Evolutionary conservation across 2,888 invertebrate genomes (phyloP), one percentile per base, ranked within the genome.

Genomic region (Ormyrus thymus): DNA sequence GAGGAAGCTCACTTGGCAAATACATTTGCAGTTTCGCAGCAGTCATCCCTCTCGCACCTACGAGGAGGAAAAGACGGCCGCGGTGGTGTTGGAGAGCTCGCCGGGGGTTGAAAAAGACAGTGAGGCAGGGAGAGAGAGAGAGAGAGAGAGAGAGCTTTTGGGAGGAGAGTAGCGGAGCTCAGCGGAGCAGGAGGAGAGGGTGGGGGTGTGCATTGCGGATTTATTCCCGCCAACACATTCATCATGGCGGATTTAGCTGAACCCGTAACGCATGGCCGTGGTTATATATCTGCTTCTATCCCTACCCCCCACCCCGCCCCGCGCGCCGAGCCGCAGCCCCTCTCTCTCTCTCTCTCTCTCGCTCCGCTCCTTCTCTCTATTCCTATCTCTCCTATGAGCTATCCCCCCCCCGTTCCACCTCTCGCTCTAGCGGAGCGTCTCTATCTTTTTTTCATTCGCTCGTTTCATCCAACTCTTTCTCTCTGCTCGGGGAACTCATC

Each of bases 161-260:
- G 78, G 78, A 84, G 69, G 80, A 76, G 80, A 75, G 78, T 72
- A 65, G 62, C 6, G 73, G 78, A 29, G 29, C 29, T 29, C 72
- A 70, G 76, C 64, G 77, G 83, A 75, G 53, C 73, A 78, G 81
- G 80, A 59, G 74, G 78, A 69, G 75, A 61, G 72, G 76, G 80
- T 86, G 87, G 88, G 88, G 89, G 88, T 89, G 89, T 90, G 89
- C 90, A 89, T 90, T 90, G 89, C 90, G 89, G 90, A 89, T 90
- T 90, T 89, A 90, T 89, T 89, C 88, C 88, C 89, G 89, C 89
- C 89, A 89, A 89, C 89, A 89, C 89, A 90, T 90, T 89, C 90
- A 89, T 89, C 90, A 90, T 89, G 90, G 89, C 89, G 90, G 89
- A 90, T 90, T 89, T 89, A 89, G 89, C 89, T 90, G 89, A 90